These are phyloP conservation scores for Acanthochromis polyacanthus DNA, from an alignment of 2,113 vertebrate genomes.

Conservation along the genomic window DNA sequence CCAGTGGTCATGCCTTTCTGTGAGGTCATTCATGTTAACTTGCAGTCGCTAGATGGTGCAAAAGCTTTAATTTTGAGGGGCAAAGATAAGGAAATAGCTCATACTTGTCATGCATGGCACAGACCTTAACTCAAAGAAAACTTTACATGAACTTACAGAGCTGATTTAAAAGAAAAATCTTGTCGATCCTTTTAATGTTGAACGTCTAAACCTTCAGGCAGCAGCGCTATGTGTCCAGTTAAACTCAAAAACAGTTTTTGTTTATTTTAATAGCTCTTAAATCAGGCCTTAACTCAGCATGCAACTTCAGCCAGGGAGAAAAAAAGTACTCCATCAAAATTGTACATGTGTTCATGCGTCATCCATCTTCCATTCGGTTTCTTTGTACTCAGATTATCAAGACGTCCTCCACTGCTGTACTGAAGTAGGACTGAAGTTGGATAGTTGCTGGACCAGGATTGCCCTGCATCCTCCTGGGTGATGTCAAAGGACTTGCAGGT, in stretches of 20 bases:
- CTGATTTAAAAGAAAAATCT: neutral
- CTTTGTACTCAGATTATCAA: neutral
- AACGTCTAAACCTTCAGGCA: neutral
- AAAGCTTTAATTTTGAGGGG: constrained; percentile 30
- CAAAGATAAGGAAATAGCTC: neutral
- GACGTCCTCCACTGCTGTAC: neutral
- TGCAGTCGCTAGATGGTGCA: constrained; percentile 62
- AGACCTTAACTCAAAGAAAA: neutral
- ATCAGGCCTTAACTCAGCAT: neutral
- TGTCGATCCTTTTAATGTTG: neutral
- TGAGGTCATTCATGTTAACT: neutral
- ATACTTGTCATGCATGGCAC: neutral
- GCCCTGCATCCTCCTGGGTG: constrained; percentile 8
- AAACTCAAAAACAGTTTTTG: too few relatives aligned
- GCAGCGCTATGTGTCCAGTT: neutral
- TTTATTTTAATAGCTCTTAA: neutral
- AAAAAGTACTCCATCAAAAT: neutral
- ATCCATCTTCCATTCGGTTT: neutral
- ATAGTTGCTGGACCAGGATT: constrained; percentile 4
- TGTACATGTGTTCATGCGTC: neutral
- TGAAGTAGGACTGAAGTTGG: neutral
- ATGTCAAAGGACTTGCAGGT: constrained; percentile 18
- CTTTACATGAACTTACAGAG: neutral
- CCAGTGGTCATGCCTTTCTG: constrained; percentile 2
- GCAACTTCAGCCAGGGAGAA: neutral